Evolutionary conservation across 2,113 vertebrate genomes (phyloP), one percentile per base, ranked within the genome.

Genomic region (Seriola rivoliana): DNA sequence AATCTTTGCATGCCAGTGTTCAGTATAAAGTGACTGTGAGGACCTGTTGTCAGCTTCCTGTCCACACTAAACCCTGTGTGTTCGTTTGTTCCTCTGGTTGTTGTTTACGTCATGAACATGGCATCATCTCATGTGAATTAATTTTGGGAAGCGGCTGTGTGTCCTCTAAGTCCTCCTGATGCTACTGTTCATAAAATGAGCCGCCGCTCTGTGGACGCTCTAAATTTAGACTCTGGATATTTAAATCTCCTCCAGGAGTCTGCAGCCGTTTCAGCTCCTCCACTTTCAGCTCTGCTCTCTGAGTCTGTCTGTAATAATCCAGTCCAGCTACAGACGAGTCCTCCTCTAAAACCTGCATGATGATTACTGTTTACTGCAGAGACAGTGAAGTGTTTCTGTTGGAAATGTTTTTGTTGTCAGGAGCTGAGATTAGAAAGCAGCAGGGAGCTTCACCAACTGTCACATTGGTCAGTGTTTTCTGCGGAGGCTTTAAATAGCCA

Each of bases 171-270:
- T 34, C 44, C 4, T 52, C 68, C 38, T 12, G 69, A 40, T 32
- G 63, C 71, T 69, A 42, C 54, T 23, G 73, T 48, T 21, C 48
- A 55, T 8, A 13, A 14, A 55, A 62, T 11, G 38, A 59, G 13
- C 14, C 19, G 8, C 19, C 13, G 46, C 58, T 68, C 63, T 29
- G 62, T 36, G 65, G 63, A 10, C 11, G 5, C 0, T 4, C 83
- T 89, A 89, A 77, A 83, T 81, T 71, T 89, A 86, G 77, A 54
- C 64, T 11, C 0, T 8, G 10, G 52, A 71, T 71, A 71, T 81
- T 78, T 77, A 76, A 70, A 80, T 60, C 76, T 68, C 29, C 75
- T 79, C 1, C 69, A 63, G 63, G 54, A 73, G 40, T n/a, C n/a
- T 42, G 58, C 32, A 17, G 82, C 3, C 21, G 14, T 1, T 6